A percentile compares a stretch with the other conserved stretches of the same genome.
Evolutionary conservation across 1,140 invertebrate genomes (phyloP).

Genomic region (Gryon sp.): DNA sequence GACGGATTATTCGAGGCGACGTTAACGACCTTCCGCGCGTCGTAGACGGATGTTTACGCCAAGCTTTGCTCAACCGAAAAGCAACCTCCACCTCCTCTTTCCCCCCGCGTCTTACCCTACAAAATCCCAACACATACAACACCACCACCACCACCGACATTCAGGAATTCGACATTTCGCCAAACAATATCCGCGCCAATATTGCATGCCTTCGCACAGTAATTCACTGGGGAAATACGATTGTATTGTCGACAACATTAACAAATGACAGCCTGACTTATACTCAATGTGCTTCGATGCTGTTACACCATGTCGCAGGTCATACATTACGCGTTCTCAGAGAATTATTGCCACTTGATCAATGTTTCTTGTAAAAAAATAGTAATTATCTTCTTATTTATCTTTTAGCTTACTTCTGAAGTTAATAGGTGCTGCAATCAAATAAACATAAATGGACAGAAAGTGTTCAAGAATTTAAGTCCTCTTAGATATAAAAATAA

Average conservation of each 20-base stretch:
- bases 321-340: not conserved
- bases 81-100: too few species aligned
- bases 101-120: too few species aligned
- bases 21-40: slow-evolving; percentile 56
- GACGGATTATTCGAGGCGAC: slow-evolving; percentile 59
- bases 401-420: too few species aligned
- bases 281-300: slow-evolving; percentile 10
- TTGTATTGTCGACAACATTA: slow-evolving; percentile 65
- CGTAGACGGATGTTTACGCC: slow-evolving; percentile 56
- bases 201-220: slow-evolving; percentile 66
- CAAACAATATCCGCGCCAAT: slow-evolving; percentile 77
- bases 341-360: too few species aligned
- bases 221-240: slow-evolving; percentile 75
- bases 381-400: too few species aligned
- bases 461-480: too few species aligned
- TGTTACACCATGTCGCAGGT: slow-evolving; percentile 7
- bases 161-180: slow-evolving; percentile 64
- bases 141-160: slow-evolving; percentile 28
- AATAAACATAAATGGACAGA: too few species aligned
- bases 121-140: too few species aligned
- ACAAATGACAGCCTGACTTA: slow-evolving; percentile 56
- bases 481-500: too few species aligned
- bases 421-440: too few species aligned
- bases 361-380: too few species aligned
- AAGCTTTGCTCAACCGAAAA: slow-evolving; percentile 43